These are phyloP conservation scores for Cheilosia impressa DNA, from an alignment of 2,888 invertebrate genomes.

Conservation along the genomic window DNA sequence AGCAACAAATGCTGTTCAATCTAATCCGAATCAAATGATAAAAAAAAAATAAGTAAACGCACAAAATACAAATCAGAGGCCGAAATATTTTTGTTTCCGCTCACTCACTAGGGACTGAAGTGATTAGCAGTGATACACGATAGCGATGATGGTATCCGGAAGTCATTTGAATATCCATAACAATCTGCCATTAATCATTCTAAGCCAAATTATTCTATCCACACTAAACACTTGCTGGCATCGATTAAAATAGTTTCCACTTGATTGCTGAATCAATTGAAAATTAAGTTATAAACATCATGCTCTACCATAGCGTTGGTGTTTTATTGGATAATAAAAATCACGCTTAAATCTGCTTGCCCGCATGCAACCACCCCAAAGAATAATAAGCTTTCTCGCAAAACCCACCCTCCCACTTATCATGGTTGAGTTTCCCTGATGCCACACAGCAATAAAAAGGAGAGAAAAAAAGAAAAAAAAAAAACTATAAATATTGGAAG, in stretches of 20 bases:
- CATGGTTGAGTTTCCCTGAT: neutral
- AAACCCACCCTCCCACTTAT: neutral
- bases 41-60: neutral
- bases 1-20: neutral
- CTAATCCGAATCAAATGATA: neutral
- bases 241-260: neutral
- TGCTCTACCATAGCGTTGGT: neutral
- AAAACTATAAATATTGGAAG: neutral
- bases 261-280: slow-evolving; percentile 4
- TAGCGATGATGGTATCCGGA: neutral
- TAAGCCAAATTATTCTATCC: neutral
- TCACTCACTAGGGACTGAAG: neutral
- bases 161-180: neutral
- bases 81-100: neutral
- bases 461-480: neutral
- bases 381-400: neutral
- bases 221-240: neutral
- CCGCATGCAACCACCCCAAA: neutral
- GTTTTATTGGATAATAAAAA: slow-evolving; percentile 12
- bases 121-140: neutral
- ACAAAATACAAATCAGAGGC: neutral
- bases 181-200: slow-evolving; percentile 3
- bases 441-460: neutral
- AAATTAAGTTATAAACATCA: slow-evolving; percentile 1
- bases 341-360: neutral